Conservation (phyloP, 2,888 invertebrate species). For the Ischnura elegans region DNA sequence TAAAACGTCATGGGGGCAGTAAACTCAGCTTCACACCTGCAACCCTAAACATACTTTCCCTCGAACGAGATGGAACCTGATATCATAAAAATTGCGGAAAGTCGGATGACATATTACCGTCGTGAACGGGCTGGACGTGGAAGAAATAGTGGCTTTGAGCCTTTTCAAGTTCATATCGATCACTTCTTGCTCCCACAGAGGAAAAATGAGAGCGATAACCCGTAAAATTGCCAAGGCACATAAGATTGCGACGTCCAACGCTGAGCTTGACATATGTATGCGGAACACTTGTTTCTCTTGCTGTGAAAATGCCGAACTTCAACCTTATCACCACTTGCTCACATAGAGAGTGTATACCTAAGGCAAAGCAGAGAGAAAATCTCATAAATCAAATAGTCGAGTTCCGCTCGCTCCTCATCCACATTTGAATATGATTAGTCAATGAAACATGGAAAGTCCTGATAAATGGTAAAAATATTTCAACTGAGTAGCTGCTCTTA, state of each 20-base stretch:
- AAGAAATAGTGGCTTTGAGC: neutral
- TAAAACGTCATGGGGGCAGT: too few relatives aligned
- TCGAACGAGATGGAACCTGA: neutral
- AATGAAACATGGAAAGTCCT: neutral
- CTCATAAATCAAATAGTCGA: neutral
- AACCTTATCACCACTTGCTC: neutral
- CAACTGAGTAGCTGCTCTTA: neutral
- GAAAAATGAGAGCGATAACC: neutral
- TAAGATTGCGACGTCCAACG: neutral
- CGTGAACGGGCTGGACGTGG: neutral
- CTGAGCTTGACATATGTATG: neutral
- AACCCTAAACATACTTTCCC: neutral
- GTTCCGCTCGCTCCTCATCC: neutral
- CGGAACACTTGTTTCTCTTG: neutral
- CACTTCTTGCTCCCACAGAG: neutral
- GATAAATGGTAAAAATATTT: neutral
- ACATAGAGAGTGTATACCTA: neutral
- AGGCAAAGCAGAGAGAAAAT: neutral
- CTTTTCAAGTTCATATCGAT: neutral
- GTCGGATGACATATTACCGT: neutral
- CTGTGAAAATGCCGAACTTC: neutral
- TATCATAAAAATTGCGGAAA: neutral
- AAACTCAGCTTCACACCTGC: neutral
- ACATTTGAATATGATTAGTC: neutral
- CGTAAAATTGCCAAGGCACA: neutral